phyloP scores from a whole-genome alignment of 2,113 vertebrate genomes.

The Nycticebus coucang region DNA sequence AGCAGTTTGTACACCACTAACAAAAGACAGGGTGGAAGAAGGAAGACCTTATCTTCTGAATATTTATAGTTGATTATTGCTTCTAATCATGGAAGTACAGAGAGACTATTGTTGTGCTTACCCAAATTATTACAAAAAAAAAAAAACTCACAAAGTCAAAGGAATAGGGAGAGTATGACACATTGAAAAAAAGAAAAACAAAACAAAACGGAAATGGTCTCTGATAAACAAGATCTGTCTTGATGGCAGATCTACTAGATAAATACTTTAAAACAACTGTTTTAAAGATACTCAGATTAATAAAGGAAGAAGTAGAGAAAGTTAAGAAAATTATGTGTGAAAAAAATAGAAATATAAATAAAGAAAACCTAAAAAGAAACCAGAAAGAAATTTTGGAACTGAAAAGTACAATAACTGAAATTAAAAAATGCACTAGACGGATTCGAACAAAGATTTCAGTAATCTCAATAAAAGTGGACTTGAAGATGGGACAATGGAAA shows the following conservation, averaged over 20 bases:
- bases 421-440: not conserved
- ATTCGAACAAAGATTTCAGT: not conserved
- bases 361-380: not conserved
- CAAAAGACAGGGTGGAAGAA: not conserved
- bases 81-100: not conserved
- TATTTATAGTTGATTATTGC: not conserved
- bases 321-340: not conserved
- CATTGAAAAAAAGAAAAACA: not conserved
- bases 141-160: not conserved
- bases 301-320: not conserved
- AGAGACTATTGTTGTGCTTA: not conserved
- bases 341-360: not conserved
- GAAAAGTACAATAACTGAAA: not conserved
- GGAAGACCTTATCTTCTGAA: not conserved
- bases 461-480: not conserved
- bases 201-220: not conserved
- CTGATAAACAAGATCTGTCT: not conserved
- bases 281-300: not conserved
- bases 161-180: not conserved
- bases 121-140: not conserved
- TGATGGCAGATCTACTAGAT: not conserved
- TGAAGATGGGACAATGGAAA: not conserved
- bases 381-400: not conserved
- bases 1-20: not conserved
- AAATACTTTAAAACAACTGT: not conserved